Base-by-base conservation (phyloP, 2,888 invertebrate genomes). In the Brachynemurus nebulosus region DNA sequence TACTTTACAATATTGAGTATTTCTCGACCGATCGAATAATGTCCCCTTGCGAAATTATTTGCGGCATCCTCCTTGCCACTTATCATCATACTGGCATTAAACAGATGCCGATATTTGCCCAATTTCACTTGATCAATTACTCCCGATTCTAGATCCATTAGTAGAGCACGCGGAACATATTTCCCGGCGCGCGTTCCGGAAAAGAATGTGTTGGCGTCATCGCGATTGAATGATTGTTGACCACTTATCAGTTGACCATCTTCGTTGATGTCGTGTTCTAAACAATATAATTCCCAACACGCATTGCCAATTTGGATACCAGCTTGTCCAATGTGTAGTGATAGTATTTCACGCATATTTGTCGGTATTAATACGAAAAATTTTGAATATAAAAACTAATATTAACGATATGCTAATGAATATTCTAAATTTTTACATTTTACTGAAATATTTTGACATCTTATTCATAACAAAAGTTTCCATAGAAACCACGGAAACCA, bases 41-140 rank as follows among this genome's bases (percentile, higher is more conserved):
- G 20, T 2, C 37, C 37, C 9, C 37, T 18, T 18, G 37, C 37
- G 12, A 37, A 37, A 37, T 37, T 37, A 37, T 18, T 37, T 2
- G 37, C 37, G 9, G 37, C 37, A 37, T 37, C 37, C 20, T 37
- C 37, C 20, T 37, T 37, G 12, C 37, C 37, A 37, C n/a, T 18
- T 12, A 37, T 5, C 6, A 18, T 9, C 8, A 11, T 8, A 11
- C 12, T 19, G 12, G 16, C 12, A 7, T 14, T 17, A 9, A 37
- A 37, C n/a, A 37, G 12, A 3, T 18, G 18, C 2, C 37, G 37
- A 37, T 12, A 8, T 7, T 19, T n/a, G n/a, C 37, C 37, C n/a
- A 11, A 2, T 19, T 20, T 18, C 12, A 37, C 18, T 19, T 37
- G 19, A 9, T 37, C 37, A 37, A 37, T 37, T n/a, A 37, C 37